Base-by-base conservation (phyloP, 2,888 invertebrate species). In the Drosophila hamatofila region DNA sequence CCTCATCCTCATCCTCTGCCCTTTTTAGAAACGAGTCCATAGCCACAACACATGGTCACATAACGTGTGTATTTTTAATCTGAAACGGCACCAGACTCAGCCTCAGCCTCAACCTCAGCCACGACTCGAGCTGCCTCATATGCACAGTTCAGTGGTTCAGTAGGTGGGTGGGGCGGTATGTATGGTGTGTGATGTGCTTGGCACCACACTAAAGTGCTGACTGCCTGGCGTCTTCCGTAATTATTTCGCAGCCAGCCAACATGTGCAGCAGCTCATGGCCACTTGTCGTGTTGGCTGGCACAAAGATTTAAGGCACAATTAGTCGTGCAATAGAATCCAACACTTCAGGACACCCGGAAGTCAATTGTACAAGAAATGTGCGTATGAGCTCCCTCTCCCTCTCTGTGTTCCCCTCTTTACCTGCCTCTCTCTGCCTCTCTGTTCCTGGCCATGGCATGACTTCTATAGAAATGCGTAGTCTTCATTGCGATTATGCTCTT, bases 161-260 rank as follows among this genome's bases (percentile, higher is more conserved):
- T 39, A 12, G 54, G 39, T 27, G 54, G 16, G 21, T 8, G 25
- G 18, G 51, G 25, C n/a, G 51, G 55, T 33, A 9, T 46, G 46
- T 6, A 2, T 0, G 7, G 44, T 44, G 3, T 25, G 48, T 25
- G 46, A 9, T 46, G 46, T 46, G 46, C 25, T 25, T 46, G 46
- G 46, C 68, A 52, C 25, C 66, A 37, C 66, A 37, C 35, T n/a
- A 63, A 58, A 78, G 63, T 64, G 74, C 12, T 71, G 64, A 65
- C 76, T 61, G 65, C 55, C 61, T 58, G 81, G 63, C 83, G 86
- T 81, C 78, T 78, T 67, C 56, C 56, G 80, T 82, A 89, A 89
- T 87, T 81, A 83, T 89, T 72, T 67, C 64, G 73, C 69, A 65
- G 64, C 49, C 74, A 54, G 27, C 48, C 49, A n/a, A n/a, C n/a